Conservation (phyloP, 2,113 vertebrate species). For the Saguinus imperator region DNA sequence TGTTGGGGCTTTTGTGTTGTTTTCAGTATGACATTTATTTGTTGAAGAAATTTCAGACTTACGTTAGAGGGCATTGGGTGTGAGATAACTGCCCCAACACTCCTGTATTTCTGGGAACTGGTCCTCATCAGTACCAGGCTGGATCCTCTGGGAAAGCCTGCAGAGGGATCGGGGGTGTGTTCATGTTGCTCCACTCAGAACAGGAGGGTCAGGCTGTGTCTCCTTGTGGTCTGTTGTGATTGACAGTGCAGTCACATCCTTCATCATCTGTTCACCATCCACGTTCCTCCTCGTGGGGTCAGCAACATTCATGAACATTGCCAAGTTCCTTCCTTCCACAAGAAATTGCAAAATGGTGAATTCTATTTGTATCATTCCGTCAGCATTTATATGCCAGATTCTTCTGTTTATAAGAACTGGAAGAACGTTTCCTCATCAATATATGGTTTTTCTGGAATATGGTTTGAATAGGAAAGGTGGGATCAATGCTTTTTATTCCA, state of each 20-base stretch:
- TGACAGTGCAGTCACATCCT: neutral
- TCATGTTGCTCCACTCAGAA: accelerated
- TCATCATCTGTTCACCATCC: neutral
- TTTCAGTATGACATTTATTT: too few relatives aligned
- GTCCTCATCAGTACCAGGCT: neutral
- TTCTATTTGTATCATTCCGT: neutral
- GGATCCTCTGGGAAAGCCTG: too few relatives aligned
- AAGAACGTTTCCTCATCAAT: neutral
- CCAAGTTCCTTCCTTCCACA: too few relatives aligned
- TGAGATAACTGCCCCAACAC: accelerated
- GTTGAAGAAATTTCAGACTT: neutral
- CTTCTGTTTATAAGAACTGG: neutral
- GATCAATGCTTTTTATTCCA: neutral
- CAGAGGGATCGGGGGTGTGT: too few relatives aligned
- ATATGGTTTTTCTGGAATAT: accelerated
- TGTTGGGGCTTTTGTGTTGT: neutral
- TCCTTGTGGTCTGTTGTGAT: too few relatives aligned
- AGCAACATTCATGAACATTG: accelerated
- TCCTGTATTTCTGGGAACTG: neutral
- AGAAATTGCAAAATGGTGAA: neutral
- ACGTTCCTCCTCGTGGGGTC: neutral
- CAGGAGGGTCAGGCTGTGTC: neutral
- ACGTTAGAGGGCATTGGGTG: accelerated
- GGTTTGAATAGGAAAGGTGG: neutral
- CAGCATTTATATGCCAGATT: neutral